Base-by-base conservation (phyloP, 2,797 vertebrate genomes). In the Gadopsis bispinosus region DNA sequence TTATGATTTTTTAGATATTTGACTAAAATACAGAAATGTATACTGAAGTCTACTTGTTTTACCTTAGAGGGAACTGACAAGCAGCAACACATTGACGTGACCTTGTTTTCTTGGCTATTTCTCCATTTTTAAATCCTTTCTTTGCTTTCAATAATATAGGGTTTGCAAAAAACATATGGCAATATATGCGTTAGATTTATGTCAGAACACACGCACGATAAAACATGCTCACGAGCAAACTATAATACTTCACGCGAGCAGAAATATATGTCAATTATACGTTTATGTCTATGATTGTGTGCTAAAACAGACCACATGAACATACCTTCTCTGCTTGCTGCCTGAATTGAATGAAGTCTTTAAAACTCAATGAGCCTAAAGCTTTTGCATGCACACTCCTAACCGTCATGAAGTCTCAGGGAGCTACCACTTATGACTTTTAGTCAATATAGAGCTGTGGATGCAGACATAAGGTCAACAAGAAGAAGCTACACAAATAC, bases 391-490 rank as follows among this genome's bases (percentile, higher is more conserved):
- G 33, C 33, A 6, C 33, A 35, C 33, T 35, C 33, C 33, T 33
- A 7, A 35, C 5, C 7, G 4, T 5, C 48, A 19, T 0, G n/a
- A 29, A 17, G 45, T 29, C 29, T 60, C 53, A 39, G 2, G 14
- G 41, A 71, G 61, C 16, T n/a, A 37, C 39, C 53, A 29, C 4
- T 31, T 53, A 45, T 51, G 69, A 51, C 16, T 59, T 20, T 63
- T 41, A 26, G 41, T 70, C 19, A 56, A 62, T 62, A 51, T 17
- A 17, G 7, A 69, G 48, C 45, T 47, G 20, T 2, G 1, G 55
- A 35, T 39, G 67, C 29, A 41, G 14, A 79, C 26, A 51, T 20
- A 35, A 17, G 26, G 63, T 61, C 56, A 54, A 31, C 8, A 20
- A 22, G 9, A 22, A 29, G n/a, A 12, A 51, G 19, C 7, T 51